Conservation (phyloP, 2,797 vertebrate genomes). For the Brachyrhaphis roseni region DNA sequence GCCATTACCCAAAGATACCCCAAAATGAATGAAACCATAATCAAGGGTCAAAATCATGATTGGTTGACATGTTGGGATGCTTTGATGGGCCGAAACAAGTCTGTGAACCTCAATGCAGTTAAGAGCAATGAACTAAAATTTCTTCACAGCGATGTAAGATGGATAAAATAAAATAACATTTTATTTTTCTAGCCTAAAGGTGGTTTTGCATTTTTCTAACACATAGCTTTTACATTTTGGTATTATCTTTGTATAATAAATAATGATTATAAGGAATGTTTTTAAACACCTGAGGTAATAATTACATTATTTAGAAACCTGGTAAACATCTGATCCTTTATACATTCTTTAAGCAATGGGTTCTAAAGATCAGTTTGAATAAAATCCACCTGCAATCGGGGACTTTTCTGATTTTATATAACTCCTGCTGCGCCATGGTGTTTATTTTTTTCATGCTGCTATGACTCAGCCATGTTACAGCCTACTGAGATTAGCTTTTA, state of each 20-base stretch:
- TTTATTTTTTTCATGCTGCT: conserved; percentile 21
- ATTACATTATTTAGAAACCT: not conserved
- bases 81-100: not conserved
- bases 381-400: conserved; percentile 2
- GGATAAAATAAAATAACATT: not conserved
- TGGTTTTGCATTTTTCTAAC: not conserved
- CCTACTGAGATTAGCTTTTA: conserved; percentile 36
- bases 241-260: not conserved
- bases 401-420: conserved; percentile 30
- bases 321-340: not conserved
- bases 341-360: not conserved
- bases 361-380: not conserved
- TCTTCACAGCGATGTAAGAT: not conserved
- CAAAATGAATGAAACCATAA: not conserved
- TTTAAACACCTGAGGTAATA: not conserved
- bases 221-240: not conserved
- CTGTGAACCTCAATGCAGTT: not conserved
- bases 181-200: not conserved
- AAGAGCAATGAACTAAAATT: not conserved
- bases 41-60: not conserved
- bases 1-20: not conserved
- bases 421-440: conserved; percentile 32
- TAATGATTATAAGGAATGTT: not conserved
- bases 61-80: not conserved
- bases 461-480: conserved; percentile 43